Percentiles rank a stretch among this genome's conserved stretches.
These are phyloP conservation scores for Diceros bicornis DNA, from an alignment of 2,797 vertebrate genomes.

Conservation along the genomic window DNA sequence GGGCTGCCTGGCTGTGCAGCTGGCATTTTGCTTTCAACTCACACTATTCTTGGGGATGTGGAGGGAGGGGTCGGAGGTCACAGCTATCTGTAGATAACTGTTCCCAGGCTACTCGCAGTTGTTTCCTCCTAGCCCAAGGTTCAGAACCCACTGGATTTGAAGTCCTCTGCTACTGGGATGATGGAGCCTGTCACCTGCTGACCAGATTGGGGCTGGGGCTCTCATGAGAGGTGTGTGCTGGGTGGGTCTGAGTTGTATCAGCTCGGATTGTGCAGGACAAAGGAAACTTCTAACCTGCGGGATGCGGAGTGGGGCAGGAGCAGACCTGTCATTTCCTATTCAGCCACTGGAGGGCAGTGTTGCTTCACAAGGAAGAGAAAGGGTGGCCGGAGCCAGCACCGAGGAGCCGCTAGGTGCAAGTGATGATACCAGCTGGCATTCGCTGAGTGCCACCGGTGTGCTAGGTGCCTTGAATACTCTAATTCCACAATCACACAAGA, in stretches of 20 bases:
- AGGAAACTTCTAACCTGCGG: background rate
- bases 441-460: background rate
- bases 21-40: conserved; percentile 24
- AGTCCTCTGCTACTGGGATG: background rate
- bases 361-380: background rate
- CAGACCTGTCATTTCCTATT: background rate
- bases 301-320: background rate
- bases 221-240: background rate
- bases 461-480: background rate
- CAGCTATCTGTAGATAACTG: background rate
- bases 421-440: background rate
- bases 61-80: background rate
- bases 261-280: background rate
- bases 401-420: background rate
- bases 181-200: background rate
- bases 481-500: background rate
- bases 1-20: background rate
- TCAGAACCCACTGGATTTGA: background rate
- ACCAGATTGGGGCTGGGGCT: background rate
- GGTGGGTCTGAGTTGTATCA: background rate
- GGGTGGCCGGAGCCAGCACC: accelerated
- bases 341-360: conserved; percentile 40
- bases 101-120: background rate
- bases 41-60: background rate
- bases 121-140: background rate